Conservation (phyloP, 64 coral and sea anemone genomes). For the Anthopleura sola region DNA sequence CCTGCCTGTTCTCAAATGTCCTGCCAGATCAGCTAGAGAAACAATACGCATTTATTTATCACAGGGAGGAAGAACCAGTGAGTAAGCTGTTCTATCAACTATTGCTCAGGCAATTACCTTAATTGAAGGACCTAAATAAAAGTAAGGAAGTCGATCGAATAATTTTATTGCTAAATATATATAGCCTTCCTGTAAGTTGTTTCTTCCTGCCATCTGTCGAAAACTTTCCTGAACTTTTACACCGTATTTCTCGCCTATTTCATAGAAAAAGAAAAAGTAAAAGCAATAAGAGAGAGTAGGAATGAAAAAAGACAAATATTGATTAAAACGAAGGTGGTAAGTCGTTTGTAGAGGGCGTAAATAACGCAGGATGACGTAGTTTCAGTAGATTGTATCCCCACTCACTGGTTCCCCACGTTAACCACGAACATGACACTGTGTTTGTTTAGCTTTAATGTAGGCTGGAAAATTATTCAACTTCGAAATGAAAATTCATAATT, state of each 20-base stretch:
- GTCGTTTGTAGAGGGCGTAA: neutral
- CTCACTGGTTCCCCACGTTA: neutral
- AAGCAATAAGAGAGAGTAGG: neutral
- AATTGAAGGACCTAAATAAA: neutral
- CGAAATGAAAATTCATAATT: neutral
- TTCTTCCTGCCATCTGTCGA: neutral
- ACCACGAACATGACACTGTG: neutral
- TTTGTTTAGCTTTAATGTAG: conserved; percentile 22
- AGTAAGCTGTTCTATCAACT: neutral
- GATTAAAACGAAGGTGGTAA: no score
- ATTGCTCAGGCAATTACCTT: neutral
- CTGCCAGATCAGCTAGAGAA: conserved; percentile 6
- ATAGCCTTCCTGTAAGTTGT: neutral
- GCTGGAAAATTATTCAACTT: neutral
- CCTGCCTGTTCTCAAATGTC: no score
- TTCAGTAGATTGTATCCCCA: neutral
- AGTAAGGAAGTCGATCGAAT: neutral
- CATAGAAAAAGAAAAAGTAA: neutral
- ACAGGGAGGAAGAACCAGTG: neutral
- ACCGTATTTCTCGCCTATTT: neutral
- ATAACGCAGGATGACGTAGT: neutral
- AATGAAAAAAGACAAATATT: neutral
- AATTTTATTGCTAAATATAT: neutral
- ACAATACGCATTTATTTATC: neutral
- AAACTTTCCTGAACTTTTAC: neutral